These are phyloP conservation scores for Stomorhina lunata DNA, from an alignment of 2,888 invertebrate species.

Conservation along the genomic window DNA sequence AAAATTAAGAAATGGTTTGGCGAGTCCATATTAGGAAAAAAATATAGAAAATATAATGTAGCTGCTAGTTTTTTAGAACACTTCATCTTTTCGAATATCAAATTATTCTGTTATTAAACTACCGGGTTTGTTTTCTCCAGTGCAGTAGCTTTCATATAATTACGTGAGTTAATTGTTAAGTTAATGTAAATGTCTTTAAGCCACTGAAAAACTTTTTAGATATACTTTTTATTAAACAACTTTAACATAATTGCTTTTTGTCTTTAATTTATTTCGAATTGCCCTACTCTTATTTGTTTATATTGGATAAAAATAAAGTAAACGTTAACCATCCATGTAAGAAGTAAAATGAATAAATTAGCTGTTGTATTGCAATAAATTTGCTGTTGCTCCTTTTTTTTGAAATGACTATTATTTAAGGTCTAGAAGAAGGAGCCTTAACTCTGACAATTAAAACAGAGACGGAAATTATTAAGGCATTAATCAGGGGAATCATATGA, in stretches of 20 bases:
- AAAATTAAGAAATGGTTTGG: too few relatives aligned
- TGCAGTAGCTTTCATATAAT: too few relatives aligned
- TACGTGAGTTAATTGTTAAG: too few relatives aligned
- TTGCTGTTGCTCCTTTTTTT: background rate
- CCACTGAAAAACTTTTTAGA: too few relatives aligned
- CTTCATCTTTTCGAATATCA: too few relatives aligned
- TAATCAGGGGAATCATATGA: background rate
- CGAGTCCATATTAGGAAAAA: too few relatives aligned
- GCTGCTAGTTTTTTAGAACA: too few relatives aligned
- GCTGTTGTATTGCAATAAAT: conserved; percentile 53
- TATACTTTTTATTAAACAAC: too few relatives aligned
- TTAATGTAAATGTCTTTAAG: too few relatives aligned
- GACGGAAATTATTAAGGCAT: background rate
- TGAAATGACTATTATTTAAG: conserved; percentile 28
- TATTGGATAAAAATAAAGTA: conserved; percentile 15
- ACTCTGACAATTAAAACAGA: background rate
- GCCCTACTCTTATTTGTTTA: background rate
- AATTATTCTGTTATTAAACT: too few relatives aligned
- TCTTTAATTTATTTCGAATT: background rate
- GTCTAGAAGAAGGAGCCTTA: conserved; percentile 10
- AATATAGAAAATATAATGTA: too few relatives aligned
- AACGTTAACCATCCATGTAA: conserved; percentile 41
- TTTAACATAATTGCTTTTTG: too few relatives aligned
- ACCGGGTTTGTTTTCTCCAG: background rate
- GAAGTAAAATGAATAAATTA: conserved; percentile 62